Evolutionary conservation across 2,888 invertebrate species (phyloP).

Genomic region (Amblyteles armatorius): DNA sequence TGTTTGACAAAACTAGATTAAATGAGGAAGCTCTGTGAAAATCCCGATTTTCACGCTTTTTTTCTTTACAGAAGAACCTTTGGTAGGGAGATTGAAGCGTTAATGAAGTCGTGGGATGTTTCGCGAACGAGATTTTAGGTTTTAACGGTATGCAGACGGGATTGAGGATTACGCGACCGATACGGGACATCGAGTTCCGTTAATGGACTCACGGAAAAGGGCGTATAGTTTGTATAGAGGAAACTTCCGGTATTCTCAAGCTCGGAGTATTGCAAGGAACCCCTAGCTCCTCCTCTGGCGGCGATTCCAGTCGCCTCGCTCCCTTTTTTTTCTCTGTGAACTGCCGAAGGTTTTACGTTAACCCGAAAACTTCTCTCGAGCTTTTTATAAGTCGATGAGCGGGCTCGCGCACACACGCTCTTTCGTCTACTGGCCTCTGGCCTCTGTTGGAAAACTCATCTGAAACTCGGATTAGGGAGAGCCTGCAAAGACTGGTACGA

Average conservation of each 20-base stretch:
- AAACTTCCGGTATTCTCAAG: conserved; percentile 55
- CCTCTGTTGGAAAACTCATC: conserved; percentile 78
- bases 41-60: no score
- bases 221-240: conserved; percentile 35
- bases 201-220: conserved; percentile 66
- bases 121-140: conserved; percentile 48
- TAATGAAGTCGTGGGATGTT: conserved; percentile 27
- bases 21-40: no score
- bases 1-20: no score
- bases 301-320: conserved; percentile 8
- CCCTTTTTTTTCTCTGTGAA: conserved; percentile 39
- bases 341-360: conserved; percentile 75
- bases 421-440: conserved; percentile 45
- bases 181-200: conserved; percentile 63
- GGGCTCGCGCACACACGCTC: conserved; percentile 61
- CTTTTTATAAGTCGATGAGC: conserved; percentile 76
- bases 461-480: conserved; percentile 81
- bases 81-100: not conserved
- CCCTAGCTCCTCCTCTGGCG: conserved; percentile 16
- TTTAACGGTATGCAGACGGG: conserved; percentile 42
- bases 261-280: conserved; percentile 42
- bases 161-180: conserved; percentile 53
- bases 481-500: conserved; percentile 50
- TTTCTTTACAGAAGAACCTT: no score
- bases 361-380: conserved; percentile 72